These are phyloP conservation scores for Phrynocephalus forsythii DNA, from an alignment of 2,797 vertebrate species.

Conservation along the genomic window DNA sequence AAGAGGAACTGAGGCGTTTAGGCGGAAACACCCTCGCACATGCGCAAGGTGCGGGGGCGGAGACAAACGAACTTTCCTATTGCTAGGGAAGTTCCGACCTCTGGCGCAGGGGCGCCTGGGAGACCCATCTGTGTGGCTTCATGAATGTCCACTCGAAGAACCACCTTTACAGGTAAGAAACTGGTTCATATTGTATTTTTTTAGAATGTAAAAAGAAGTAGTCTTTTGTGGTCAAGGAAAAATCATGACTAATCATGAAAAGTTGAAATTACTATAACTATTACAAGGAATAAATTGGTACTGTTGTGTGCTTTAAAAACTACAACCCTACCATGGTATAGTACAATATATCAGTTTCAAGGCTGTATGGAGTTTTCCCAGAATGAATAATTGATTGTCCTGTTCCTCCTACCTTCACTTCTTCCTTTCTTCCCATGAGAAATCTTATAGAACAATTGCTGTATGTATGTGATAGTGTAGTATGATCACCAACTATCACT, in stretches of 20 bases:
- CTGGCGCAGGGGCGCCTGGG: too few species aligned
- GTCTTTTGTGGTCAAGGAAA: background rate
- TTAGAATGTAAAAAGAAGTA: background rate
- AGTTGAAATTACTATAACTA: background rate
- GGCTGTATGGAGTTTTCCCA: background rate
- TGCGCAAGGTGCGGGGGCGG: too few species aligned
- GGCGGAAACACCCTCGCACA: too few species aligned
- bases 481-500: background rate
- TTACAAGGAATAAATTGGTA: background rate
- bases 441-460: background rate
- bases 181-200: background rate
- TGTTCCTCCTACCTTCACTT: background rate
- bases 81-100: too few species aligned
- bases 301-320: background rate
- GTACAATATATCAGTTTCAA: background rate
- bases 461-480: background rate
- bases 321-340: background rate
- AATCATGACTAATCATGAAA: background rate
- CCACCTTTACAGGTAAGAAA: too few species aligned
- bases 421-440: background rate
- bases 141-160: too few species aligned
- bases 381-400: too few species aligned
- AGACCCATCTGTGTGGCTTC: too few species aligned
- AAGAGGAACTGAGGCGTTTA: too few species aligned
- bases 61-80: too few species aligned